Evolutionary conservation across 2,113 vertebrate genomes (phyloP).

Genomic region (Corythaeola cristata): DNA sequence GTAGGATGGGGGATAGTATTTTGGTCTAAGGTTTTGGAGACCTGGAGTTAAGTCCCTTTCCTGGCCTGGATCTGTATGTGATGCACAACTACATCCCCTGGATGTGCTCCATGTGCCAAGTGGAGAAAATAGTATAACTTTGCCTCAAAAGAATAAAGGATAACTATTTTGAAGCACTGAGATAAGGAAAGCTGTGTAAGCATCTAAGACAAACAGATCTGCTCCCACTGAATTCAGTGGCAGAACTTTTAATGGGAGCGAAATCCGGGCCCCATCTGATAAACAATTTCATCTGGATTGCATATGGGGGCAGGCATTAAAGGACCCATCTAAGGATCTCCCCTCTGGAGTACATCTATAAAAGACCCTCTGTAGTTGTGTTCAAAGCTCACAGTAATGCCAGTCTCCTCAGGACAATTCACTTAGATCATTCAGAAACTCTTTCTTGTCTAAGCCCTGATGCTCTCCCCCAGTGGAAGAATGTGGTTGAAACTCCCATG

Average conservation of each 20-base stretch:
- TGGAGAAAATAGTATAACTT: neutral
- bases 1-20: neutral
- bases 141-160: neutral
- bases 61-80: neutral
- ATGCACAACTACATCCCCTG: rapidly evolving
- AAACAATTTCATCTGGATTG: constrained; percentile 67
- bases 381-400: constrained; percentile 65
- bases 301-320: constrained; percentile 66
- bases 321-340: constrained; percentile 66
- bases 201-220: constrained; percentile 8
- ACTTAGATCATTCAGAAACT: constrained; percentile 62
- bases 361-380: constrained; percentile 63
- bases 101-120: neutral
- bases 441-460: constrained; percentile 58
- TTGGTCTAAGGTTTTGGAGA: neutral
- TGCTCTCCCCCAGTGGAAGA: constrained; percentile 45
- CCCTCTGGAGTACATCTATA: constrained; percentile 60
- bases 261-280: constrained; percentile 46
- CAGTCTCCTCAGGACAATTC: constrained; percentile 64
- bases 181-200: neutral
- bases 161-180: neutral
- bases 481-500: constrained; percentile 61
- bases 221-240: constrained; percentile 31
- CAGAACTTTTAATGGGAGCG: constrained; percentile 53
- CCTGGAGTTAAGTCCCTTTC: neutral